A percentile compares a stretch with the other conserved stretches of the same genome.
Evolutionary conservation across 2,888 invertebrate genomes (phyloP).

Genomic region (Dasysyrphus tricinctus): DNA sequence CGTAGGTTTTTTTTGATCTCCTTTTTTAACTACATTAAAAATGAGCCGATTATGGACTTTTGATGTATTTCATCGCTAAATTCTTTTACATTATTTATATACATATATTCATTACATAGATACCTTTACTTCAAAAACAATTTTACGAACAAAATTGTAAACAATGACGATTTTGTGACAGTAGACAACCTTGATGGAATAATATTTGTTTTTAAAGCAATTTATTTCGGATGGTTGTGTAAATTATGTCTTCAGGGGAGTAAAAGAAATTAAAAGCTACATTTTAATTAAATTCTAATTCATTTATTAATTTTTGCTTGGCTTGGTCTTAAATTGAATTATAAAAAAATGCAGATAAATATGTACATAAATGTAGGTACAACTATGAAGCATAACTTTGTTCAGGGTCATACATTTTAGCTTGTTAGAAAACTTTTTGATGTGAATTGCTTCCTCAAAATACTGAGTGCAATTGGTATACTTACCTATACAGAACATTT

Average conservation of each 20-base stretch:
- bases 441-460: no score
- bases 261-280: background rate
- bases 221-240: background rate
- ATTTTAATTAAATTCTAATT: slow-evolving; percentile 16
- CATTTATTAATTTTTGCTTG: background rate
- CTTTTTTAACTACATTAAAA: slow-evolving; percentile 10
- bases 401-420: no score
- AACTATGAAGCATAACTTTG: no score
- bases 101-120: no score
- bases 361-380: no score
- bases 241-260: background rate
- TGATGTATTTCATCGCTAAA: slow-evolving; percentile 6
- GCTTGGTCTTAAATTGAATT: no score
- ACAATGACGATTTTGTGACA: background rate
- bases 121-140: background rate
- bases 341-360: no score
- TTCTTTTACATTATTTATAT: background rate
- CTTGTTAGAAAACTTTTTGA: no score
- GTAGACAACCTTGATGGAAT: slow-evolving; percentile 2
- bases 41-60: slow-evolving; percentile 42
- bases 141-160: background rate
- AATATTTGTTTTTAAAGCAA: background rate
- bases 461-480: no score
- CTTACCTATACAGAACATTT: no score
- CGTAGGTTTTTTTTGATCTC: background rate